These are phyloP conservation scores for Tetramorium simillimum DNA, from an alignment of 1,140 invertebrate species.

Conservation along the genomic window DNA sequence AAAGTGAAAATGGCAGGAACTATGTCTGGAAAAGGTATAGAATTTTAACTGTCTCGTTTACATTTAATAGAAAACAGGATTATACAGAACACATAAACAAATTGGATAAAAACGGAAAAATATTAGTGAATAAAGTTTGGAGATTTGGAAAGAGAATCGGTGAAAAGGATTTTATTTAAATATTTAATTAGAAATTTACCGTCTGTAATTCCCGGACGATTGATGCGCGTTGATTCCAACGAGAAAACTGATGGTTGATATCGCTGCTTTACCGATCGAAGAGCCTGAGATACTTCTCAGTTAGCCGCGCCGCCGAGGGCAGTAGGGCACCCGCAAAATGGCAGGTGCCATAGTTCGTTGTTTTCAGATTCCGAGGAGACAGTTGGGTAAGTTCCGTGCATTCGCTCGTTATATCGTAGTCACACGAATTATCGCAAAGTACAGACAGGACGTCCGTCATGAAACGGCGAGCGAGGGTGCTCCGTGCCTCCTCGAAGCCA, in stretches of 20 bases:
- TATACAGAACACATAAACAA: too few species aligned
- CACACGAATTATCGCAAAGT: neutral
- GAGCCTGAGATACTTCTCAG: neutral
- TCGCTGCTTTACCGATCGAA: neutral
- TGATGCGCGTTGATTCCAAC: neutral
- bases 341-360: slow-evolving; percentile 88
- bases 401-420: slow-evolving; percentile 44
- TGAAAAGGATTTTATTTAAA: too few species aligned
- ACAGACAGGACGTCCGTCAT: neutral
- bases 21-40: too few species aligned
- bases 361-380: slow-evolving; percentile 85
- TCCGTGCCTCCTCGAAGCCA: neutral
- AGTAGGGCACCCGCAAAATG: slow-evolving; percentile 84
- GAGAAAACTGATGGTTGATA: neutral
- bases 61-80: too few species aligned
- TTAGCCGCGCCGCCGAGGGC: neutral
- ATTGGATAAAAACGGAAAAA: too few species aligned
- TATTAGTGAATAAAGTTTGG: too few species aligned
- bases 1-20: too few species aligned
- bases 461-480: neutral
- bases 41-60: too few species aligned
- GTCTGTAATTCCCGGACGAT: too few species aligned
- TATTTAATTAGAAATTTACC: neutral
- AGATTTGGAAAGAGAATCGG: too few species aligned
- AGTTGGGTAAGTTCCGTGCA: slow-evolving; percentile 85